Evolutionary conservation across 2,888 invertebrate genomes (phyloP), one percentile per base, ranked within the genome.

Genomic region (Arge pagana): DNA sequence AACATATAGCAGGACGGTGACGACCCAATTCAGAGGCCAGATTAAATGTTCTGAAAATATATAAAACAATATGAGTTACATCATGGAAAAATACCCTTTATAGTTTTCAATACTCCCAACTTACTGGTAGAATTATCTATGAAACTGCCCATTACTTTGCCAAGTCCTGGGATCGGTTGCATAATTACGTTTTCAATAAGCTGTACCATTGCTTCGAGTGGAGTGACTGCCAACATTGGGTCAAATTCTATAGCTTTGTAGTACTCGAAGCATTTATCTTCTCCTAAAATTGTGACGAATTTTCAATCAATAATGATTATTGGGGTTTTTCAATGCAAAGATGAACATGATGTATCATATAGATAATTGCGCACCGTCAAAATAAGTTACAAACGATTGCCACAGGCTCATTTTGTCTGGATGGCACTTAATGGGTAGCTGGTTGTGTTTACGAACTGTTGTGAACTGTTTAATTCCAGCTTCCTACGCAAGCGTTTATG

Each of bases 171-270:
- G 1, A 68, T 3, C n/a, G 73, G 71, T 36, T 65, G 57, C 3
- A 63, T 48, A 7, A 71, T 19, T 11, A 58, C 41, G 21, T 60
- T 59, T 16, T 60, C 55, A 1, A 63, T 21, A 56, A 73, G 62
- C 13, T 71, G 62, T 3, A 66, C 57, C 33, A 74, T 53, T 16
- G 60, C 74, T 43, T 59, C 41, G 2, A 59, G 56, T n/a, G 74
- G 72, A 39, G 73, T 72, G 11, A 74, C 65, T 61, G 66, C 55
- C 11, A 68, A 54, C 13, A 59, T 60, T 16, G 71, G 65, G 52
- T 68, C 65, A 8, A 58, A 51, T 62, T 68, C 65, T n/a, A 56
- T 48, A 3, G 65, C 59, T 58, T 67, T 57, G 39, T 61, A 63
- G 51, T 74, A 71, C 50, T 68, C 61, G 28, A 63, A 56, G 48